Conservation (phyloP, 2,888 invertebrate genomes). For the Pheosia tremula region DNA sequence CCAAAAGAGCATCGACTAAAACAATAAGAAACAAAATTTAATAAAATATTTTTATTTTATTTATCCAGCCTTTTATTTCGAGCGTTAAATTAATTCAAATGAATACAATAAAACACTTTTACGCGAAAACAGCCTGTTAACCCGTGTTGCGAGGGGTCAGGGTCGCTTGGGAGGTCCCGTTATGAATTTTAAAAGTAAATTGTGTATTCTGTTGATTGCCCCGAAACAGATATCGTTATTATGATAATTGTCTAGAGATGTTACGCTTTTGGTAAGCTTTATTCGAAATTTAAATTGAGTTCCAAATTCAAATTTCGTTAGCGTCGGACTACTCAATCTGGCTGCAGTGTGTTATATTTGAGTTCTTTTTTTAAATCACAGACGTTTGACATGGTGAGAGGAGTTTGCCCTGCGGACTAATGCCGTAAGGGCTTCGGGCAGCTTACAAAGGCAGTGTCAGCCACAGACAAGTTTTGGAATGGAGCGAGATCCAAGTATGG, state of each 20-base stretch:
- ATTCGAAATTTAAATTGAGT: constrained; percentile 2
- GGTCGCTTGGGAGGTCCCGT: constrained; percentile 21
- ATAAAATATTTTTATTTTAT: constrained; percentile 25
- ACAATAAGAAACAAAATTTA: constrained; percentile 8
- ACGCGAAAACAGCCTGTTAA: constrained; percentile 33
- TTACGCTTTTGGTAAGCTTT: neutral
- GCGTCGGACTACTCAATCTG: too few species aligned
- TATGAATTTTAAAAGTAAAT: constrained; percentile 45
- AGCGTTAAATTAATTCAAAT: constrained; percentile 37
- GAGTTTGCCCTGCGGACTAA: too few species aligned
- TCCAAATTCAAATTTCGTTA: neutral
- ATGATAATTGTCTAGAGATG: constrained; percentile 26
- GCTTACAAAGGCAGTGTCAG: too few species aligned
- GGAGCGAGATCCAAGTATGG: too few species aligned
- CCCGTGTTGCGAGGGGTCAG: constrained; percentile 20
- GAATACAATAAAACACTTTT: constrained; percentile 37
- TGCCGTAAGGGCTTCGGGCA: too few species aligned
- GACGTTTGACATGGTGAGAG: too few species aligned
- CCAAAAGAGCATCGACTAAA: neutral
- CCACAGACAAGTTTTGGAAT: too few species aligned
- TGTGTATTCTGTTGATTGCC: constrained; percentile 40
- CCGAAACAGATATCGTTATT: constrained; percentile 39
- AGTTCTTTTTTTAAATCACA: too few species aligned
- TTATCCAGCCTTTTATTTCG: constrained; percentile 27
- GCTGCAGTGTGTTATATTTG: too few species aligned